These are phyloP conservation scores for Rhynchotus rufescens DNA, from an alignment of 2,797 vertebrate genomes.

Conservation along the genomic window DNA sequence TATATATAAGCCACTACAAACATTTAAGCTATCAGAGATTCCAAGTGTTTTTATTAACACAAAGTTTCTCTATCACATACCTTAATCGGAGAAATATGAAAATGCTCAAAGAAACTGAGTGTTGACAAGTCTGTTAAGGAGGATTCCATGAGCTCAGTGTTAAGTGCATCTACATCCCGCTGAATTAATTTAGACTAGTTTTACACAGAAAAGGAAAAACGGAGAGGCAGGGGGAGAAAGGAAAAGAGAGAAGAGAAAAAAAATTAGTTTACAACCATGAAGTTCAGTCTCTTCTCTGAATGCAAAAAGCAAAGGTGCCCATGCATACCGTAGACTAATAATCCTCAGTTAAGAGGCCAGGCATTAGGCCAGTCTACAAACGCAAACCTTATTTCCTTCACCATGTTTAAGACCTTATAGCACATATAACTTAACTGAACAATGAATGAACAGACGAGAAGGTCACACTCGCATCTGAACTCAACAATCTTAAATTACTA, in stretches of 20 bases:
- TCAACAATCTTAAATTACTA: neutral
- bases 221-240: too few species aligned
- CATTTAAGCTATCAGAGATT: neutral
- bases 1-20: neutral
- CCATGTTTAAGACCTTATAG: neutral
- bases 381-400: neutral
- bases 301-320: neutral
- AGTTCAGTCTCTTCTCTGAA: neutral
- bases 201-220: neutral
- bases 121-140: slow-evolving; percentile 88
- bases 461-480: neutral
- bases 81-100: slow-evolving; percentile 98
- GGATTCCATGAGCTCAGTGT: slow-evolving; percentile 88
- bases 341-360: neutral
- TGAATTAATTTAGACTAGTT: slow-evolving; percentile 87
- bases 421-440: neutral
- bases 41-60: neutral
- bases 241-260: neutral
- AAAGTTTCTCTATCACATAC: slow-evolving; percentile 71
- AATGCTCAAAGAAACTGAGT: slow-evolving; percentile 95
- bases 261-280: neutral
- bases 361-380: neutral
- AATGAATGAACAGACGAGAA: neutral
- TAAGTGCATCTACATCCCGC: slow-evolving; percentile 87
- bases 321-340: neutral